Base-by-base conservation (phyloP, 1,140 invertebrate species). In the Ephestia elutella region DNA sequence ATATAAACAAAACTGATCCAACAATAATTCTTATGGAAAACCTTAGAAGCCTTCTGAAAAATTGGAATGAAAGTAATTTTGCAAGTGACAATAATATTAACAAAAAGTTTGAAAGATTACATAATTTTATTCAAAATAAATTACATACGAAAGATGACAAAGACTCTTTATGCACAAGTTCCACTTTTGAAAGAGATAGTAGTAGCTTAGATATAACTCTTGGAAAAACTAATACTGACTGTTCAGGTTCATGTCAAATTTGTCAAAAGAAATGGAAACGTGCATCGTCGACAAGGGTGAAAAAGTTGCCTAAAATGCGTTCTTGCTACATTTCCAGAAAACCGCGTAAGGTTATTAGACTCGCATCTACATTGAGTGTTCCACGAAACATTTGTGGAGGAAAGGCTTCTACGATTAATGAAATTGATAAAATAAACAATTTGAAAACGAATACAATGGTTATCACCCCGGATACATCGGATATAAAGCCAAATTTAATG, bases 311-410 rank as follows among this genome's bases (percentile, higher is more conserved):
- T 10, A 44, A 44, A 44, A 4, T n/a, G n/a, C 5, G 10, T 17
- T 44, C 38, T 5, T 44, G 13, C n/a, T 10, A n/a, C 38, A 15
- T 15, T 44, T 17, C 38, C n/a, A 44, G 5, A 17, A 44, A 30
- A 57, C 56, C 2, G 7, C 38, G 7, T 49, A 44, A 44, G n/a
- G 1, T 8, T 15, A 44, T 44, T 15, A 44, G 15, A 44, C 13
- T 44, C n/a, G 7, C 84, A 60, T 84, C 83, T 15, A 83, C 81
- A 5, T 56, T 86, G 20, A 86, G 81, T 51, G 69, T 86, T 18
- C 83, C 83, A 13, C 75, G 74, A 62, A 72, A 71, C 54, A 60
- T 71, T 15, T 44, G 38, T 44, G n/a, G 7, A 15, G n/a, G 11
- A 2, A 38, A 11, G 11, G 11, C 32, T 38, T 9, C 5, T 15